Conservation (phyloP, 2,888 invertebrate species). For the Flabesymbios commensalis region DNA sequence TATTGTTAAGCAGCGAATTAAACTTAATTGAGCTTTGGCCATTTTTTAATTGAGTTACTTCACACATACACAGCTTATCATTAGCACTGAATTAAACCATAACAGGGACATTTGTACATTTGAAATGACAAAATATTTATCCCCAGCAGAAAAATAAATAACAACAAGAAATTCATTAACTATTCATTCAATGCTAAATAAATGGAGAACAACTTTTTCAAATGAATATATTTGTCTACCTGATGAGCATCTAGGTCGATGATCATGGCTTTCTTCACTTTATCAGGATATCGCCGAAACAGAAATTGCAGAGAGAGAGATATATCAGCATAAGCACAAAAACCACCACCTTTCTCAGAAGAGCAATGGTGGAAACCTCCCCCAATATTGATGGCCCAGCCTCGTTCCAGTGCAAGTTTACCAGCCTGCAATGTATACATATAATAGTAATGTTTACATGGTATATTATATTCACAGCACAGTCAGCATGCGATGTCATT, state of each 20-base stretch:
- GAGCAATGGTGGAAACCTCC: constrained; percentile 92
- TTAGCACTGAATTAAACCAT: too few relatives aligned
- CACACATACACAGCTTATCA: too few relatives aligned
- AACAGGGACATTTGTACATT: too few relatives aligned
- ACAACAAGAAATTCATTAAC: too few relatives aligned
- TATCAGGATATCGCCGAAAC: constrained; percentile 54
- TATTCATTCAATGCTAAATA: not conserved
- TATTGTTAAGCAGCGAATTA: too few relatives aligned
- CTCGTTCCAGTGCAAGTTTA: constrained; percentile 77
- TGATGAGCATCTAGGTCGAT: constrained; percentile 92
- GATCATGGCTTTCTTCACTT: constrained; percentile 72
- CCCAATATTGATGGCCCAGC: constrained; percentile 89
- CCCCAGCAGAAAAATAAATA: too few relatives aligned
- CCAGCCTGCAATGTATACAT: constrained; percentile 67
- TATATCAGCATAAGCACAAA: constrained; percentile 89
- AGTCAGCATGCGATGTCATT: not conserved
- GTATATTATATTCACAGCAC: not conserved
- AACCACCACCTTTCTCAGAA: constrained; percentile 77
- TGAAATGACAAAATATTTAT: too few relatives aligned
- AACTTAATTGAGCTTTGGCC: too few relatives aligned
- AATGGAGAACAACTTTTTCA: not conserved
- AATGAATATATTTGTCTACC: constrained; percentile 64
- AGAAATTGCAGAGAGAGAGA: constrained; percentile 76
- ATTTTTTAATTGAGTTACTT: too few relatives aligned
- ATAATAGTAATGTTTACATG: not conserved